phyloP scores from a whole-genome alignment of 92 coral and sea anemone species.

The Actinostola sp. region DNA sequence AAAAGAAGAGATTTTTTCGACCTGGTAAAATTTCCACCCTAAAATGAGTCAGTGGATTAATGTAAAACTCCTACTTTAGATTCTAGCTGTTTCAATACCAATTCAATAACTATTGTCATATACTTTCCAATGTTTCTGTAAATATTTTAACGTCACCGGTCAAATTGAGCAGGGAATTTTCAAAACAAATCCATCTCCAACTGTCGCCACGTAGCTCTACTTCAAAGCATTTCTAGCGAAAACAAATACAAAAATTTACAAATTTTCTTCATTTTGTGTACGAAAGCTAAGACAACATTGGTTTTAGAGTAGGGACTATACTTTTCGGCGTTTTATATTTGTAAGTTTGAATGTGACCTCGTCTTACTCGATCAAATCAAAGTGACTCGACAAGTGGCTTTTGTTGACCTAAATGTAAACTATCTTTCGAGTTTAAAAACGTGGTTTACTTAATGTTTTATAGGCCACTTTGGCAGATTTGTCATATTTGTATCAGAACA shows the following conservation, averaged over 20 bases:
- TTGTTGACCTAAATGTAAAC: slow-evolving; percentile 18
- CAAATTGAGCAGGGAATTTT: slow-evolving; percentile 7
- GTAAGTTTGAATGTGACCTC: neutral
- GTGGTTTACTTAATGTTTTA: slow-evolving; percentile 2
- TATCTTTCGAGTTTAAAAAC: slow-evolving; percentile 7
- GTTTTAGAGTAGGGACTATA: neutral
- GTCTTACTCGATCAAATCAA: neutral
- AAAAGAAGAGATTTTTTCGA: no score
- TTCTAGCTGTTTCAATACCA: neutral
- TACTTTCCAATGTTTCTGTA: slow-evolving; percentile 1
- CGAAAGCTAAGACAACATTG: neutral
- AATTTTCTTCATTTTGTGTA: no score
- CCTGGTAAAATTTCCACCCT: no score
- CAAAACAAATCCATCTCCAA: slow-evolving; percentile 10
- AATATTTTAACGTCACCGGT: slow-evolving; percentile 15
- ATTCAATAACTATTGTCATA: neutral
- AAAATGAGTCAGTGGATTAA: neutral
- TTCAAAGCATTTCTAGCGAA: neutral
- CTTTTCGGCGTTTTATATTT: no score
- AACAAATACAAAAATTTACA: neutral
- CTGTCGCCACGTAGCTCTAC: neutral
- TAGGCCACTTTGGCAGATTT: neutral
- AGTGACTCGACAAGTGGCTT: slow-evolving; percentile 1
- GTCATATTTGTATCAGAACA: neutral
- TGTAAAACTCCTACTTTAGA: neutral